These are phyloP conservation scores for Lepidonotus clava DNA, from an alignment of 2,888 invertebrate genomes.

Conservation along the genomic window DNA sequence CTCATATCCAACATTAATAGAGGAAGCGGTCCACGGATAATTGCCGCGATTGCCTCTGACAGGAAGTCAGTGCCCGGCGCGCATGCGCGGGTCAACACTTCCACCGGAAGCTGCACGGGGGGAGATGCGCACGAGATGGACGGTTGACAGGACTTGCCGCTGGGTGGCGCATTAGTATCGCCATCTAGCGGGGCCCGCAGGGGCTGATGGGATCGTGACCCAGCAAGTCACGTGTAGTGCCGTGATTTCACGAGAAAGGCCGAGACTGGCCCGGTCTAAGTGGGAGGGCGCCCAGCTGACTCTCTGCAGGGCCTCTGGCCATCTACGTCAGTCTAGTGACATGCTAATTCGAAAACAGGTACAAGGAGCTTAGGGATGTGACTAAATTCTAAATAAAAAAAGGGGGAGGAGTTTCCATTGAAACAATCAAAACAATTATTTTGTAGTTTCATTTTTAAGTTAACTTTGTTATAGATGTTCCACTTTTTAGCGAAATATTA, in stretches of 20 bases:
- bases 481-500: too few species aligned
- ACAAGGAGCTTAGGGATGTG: too few species aligned
- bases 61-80: not conserved
- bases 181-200: not conserved
- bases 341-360: too few species aligned
- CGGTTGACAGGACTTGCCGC: conserved; percentile 32
- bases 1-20: conserved; percentile 6
- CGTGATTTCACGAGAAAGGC: not conserved
- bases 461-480: too few species aligned
- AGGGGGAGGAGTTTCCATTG: too few species aligned
- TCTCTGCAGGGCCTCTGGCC: too few species aligned
- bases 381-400: too few species aligned
- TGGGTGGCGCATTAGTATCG: conserved; percentile 5
- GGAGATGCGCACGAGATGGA: not conserved
- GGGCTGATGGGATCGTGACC: conserved; percentile 47
- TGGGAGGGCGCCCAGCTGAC: not conserved
- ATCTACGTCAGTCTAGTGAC: too few species aligned
- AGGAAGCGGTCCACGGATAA: not conserved
- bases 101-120: not conserved
- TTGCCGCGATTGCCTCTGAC: not conserved
- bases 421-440: too few species aligned
- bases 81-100: not conserved
- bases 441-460: too few species aligned
- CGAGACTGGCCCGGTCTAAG: not conserved
- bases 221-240: conserved; percentile 18